Conservation (phyloP, 2,113 vertebrate genomes). For the Mormyrus lacerda region DNA sequence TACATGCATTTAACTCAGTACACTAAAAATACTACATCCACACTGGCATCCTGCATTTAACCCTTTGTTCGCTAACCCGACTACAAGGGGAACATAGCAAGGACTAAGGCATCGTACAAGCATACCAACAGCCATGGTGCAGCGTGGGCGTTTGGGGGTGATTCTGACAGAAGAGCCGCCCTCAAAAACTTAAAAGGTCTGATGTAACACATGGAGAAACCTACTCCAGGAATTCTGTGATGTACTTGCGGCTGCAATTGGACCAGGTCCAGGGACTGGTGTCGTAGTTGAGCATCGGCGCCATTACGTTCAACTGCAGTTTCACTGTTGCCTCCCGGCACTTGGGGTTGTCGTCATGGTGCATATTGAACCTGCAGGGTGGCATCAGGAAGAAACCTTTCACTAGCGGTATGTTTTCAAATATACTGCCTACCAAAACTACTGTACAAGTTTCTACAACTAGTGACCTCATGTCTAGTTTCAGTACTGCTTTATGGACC, state of each 20-base stretch:
- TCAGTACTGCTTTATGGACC: not conserved
- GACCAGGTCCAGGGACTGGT: slow-evolving; percentile 97
- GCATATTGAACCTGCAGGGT: slow-evolving; percentile 83
- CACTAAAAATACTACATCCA: not conserved
- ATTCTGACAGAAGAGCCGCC: not conserved
- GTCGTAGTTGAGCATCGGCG: slow-evolving; percentile 89
- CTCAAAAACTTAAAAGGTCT: not conserved
- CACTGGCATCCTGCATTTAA: not conserved
- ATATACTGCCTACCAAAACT: not conserved
- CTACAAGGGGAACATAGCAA: not conserved
- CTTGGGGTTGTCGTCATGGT: slow-evolving; percentile 91
- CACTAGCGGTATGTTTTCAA: not conserved
- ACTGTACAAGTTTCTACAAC: not conserved
- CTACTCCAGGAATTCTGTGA: slow-evolving; percentile 95
- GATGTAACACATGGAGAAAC: slow-evolving; percentile 42
- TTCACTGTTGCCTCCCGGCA: slow-evolving; percentile 85
- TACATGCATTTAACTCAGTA: not conserved
- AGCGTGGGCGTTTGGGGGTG: not conserved
- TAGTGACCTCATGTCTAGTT: no score
- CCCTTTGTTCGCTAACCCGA: not conserved
- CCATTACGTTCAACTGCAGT: slow-evolving; percentile 91
- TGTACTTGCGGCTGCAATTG: slow-evolving; percentile 94
- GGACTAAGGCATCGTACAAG: not conserved
- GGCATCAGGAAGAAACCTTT: not conserved
- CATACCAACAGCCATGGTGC: not conserved